Conservation (phyloP, 1,140 invertebrate species). For the Drosophila aff. region DNA sequence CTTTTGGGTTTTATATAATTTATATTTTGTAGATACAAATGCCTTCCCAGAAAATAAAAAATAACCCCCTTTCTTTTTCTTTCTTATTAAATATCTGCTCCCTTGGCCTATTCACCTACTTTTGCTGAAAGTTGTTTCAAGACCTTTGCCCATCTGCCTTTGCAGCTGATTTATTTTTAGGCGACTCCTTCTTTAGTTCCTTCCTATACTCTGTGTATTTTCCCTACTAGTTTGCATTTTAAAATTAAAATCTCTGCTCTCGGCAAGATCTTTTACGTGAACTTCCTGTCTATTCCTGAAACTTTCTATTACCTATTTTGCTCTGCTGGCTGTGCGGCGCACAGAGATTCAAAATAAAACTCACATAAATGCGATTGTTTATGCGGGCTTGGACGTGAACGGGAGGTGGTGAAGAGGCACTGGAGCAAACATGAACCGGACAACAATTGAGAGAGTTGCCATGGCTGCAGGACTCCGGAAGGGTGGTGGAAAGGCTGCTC, state of each 20-base stretch:
- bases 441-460: constrained; percentile 41
- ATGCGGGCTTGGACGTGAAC: neutral
- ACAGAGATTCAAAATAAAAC: constrained; percentile 69
- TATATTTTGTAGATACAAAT: neutral
- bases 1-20: neutral
- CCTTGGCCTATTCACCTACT: neutral
- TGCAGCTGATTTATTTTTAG: neutral
- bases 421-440: constrained; percentile 35
- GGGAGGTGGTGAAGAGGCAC: neutral
- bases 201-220: neutral
- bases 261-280: constrained; percentile 17
- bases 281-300: constrained; percentile 16
- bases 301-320: constrained; percentile 35
- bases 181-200: neutral
- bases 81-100: too few relatives aligned
- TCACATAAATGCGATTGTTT: constrained; percentile 62
- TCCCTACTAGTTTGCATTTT: neutral
- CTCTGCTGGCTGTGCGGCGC: neutral
- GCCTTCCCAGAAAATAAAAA: neutral
- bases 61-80: too few relatives aligned
- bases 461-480: constrained; percentile 9
- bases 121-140: neutral
- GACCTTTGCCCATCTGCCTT: neutral
- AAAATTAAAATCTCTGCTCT: constrained; percentile 25
- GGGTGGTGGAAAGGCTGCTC: constrained; percentile 19